These are phyloP conservation scores for Tipula confusa DNA, from an alignment of 2,888 invertebrate genomes.

Conservation along the genomic window DNA sequence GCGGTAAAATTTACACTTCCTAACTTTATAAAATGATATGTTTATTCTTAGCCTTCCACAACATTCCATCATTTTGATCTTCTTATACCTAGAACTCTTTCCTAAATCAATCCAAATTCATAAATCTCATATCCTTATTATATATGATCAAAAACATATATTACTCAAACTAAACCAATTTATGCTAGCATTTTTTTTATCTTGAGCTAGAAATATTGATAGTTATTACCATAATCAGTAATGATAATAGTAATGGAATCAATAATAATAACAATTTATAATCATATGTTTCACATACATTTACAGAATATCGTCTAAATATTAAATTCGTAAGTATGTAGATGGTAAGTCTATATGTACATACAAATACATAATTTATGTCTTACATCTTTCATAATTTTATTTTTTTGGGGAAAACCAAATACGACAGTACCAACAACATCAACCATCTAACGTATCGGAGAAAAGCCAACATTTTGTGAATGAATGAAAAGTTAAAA, in stretches of 20 bases:
- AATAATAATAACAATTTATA: constrained; percentile 8
- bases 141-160: too few species aligned
- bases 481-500: not conserved
- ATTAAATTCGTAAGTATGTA: not conserved
- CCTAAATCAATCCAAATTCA: too few species aligned
- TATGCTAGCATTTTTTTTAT: not conserved
- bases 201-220: not conserved
- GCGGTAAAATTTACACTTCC: too few species aligned
- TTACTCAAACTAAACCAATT: not conserved
- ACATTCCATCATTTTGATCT: too few species aligned
- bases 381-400: constrained; percentile 14
- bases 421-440: not conserved
- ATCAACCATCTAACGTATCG: not conserved
- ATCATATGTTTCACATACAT: not conserved
- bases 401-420: not conserved
- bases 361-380: not conserved
- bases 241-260: not conserved
- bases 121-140: too few species aligned
- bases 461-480: not conserved
- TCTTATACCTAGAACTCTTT: too few species aligned
- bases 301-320: not conserved
- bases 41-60: too few species aligned
- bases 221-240: not conserved
- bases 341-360: not conserved
- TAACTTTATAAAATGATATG: too few species aligned